Evolutionary conservation across 2,113 vertebrate genomes (phyloP).

Genomic region (Podarcis raffonei): DNA sequence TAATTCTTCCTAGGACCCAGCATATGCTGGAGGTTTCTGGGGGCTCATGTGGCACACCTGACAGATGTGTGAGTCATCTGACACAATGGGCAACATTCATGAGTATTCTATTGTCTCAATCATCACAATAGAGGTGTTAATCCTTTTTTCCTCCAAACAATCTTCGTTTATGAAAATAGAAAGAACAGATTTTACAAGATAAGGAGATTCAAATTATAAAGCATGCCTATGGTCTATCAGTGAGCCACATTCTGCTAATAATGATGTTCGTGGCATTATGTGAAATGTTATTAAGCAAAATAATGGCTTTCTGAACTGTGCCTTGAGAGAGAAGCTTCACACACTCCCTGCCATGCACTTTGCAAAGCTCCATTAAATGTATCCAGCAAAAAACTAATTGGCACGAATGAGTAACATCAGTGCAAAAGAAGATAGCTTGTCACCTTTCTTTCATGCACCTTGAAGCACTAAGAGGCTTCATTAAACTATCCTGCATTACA

Average conservation of each 20-base stretch:
- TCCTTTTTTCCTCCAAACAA: conserved; percentile 53
- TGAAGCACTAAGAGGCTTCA: conserved; percentile 54
- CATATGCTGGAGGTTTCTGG: conserved; percentile 68
- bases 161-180: conserved; percentile 60
- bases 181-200: conserved; percentile 54
- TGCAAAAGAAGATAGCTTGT: conserved; percentile 55
- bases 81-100: conserved; percentile 65
- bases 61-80: conserved; percentile 77
- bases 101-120: conserved; percentile 63
- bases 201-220: conserved; percentile 50
- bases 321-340: conserved; percentile 46
- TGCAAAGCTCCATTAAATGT: conserved; percentile 49
- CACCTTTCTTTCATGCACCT: conserved; percentile 58
- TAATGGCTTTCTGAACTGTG: conserved; percentile 61
- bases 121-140: conserved; percentile 55
- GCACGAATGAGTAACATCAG: conserved; percentile 43
- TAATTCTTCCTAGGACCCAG: conserved; percentile 64
- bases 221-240: conserved; percentile 45
- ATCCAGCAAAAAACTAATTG: conserved; percentile 62
- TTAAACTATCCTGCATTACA: conserved; percentile 53
- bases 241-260: conserved; percentile 42
- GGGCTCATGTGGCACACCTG: conserved; percentile 73
- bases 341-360: conserved; percentile 50
- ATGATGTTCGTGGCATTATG: conserved; percentile 59
- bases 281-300: conserved; percentile 68